Evolutionary conservation across 2,113 vertebrate species (phyloP).

Genomic region (Dromiciops gliroides): DNA sequence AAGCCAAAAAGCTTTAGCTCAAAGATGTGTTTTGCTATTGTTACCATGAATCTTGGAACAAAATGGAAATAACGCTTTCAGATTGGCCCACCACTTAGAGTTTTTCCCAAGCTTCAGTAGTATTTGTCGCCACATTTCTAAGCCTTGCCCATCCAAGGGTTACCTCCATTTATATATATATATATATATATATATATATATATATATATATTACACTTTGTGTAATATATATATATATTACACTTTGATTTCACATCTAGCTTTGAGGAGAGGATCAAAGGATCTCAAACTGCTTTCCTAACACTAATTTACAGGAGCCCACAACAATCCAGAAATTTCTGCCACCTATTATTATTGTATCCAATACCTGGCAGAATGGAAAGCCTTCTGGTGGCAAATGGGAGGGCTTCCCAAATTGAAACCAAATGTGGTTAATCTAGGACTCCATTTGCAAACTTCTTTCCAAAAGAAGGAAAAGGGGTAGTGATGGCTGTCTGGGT

Average conservation of each 20-base stretch:
- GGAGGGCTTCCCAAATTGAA: conserved; percentile 48
- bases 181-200: conserved; percentile 53
- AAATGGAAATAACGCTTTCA: conserved; percentile 49
- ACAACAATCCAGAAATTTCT: conserved; percentile 36
- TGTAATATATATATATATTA: conserved; percentile 51
- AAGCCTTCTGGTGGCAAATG: conserved; percentile 51
- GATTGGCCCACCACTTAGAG: neutral
- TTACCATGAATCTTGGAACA: conserved; percentile 49
- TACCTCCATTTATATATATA: conserved; percentile 62
- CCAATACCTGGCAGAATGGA: conserved; percentile 44
- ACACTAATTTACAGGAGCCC: conserved; percentile 68
- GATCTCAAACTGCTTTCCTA: conserved; percentile 77
- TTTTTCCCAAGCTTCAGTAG: neutral
- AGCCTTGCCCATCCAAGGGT: conserved; percentile 29
- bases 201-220: conserved; percentile 66
- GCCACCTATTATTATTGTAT: conserved; percentile 68
- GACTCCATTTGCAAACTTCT: neutral
- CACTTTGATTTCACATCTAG: conserved; percentile 71
- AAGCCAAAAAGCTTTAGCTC: conserved; percentile 21
- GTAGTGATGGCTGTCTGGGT: neutral
- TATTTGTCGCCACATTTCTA: conserved; percentile 29
- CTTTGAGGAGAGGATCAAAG: conserved; percentile 70
- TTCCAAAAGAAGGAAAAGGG: neutral
- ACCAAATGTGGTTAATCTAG: neutral
- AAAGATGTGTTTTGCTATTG: neutral